Conservation (phyloP, 2,113 vertebrate species). For the Coptodon bakossiorum region DNA sequence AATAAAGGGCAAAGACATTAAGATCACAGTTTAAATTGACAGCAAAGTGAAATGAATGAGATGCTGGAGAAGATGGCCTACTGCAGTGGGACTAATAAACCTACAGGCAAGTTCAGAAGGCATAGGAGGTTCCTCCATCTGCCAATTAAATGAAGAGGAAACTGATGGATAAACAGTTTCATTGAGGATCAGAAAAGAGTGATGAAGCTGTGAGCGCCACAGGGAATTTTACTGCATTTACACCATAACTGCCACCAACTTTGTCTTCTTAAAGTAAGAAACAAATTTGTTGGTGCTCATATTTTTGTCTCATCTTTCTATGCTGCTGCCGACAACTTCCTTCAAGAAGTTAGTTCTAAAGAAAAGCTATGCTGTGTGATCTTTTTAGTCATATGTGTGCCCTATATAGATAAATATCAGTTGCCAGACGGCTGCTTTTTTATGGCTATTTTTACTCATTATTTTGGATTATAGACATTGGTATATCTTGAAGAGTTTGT, state of each 20-base stretch:
- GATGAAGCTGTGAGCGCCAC: background rate
- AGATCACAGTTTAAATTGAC: conserved; percentile 28
- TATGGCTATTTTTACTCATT: conserved; percentile 4
- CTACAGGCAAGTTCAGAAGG: conserved; percentile 19
- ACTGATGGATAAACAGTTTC: conserved; percentile 51
- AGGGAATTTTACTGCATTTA: background rate
- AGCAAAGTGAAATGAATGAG: conserved; percentile 50
- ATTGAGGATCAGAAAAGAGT: conserved; percentile 28
- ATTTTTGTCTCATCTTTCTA: background rate
- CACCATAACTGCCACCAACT: background rate
- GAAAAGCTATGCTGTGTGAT: conserved; percentile 25
- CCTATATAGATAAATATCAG: conserved; percentile 19
- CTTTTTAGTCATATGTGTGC: conserved; percentile 6
- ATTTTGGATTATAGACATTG: background rate
- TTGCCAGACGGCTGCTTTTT: background rate
- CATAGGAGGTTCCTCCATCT: background rate
- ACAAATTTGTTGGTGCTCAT: conserved; percentile 15
- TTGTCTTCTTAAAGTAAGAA: conserved; percentile 4
- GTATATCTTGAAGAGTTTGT: background rate
- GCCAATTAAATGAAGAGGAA: conserved; percentile 54
- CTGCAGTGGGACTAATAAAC: conserved; percentile 49
- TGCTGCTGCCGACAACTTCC: background rate
- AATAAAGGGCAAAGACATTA: conserved; percentile 44
- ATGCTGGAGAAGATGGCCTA: background rate
- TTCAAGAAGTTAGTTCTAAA: background rate